Percentiles rank a stretch among this genome's conserved stretches.
These are phyloP conservation scores for Tetragnatha montana DNA, from an alignment of 2,888 invertebrate genomes.

Conservation along the genomic window DNA sequence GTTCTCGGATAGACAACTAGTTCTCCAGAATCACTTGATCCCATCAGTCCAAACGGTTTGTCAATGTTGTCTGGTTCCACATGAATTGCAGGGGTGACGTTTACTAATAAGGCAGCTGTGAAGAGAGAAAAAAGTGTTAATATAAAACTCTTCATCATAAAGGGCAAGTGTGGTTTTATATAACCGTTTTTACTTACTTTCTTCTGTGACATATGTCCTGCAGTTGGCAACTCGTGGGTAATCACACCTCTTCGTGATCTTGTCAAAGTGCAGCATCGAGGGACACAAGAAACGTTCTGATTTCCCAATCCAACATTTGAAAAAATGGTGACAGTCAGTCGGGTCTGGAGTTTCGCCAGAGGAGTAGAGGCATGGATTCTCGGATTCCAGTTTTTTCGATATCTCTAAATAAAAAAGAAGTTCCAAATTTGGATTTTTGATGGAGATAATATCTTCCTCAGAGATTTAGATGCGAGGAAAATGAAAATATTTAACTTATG, in stretches of 20 bases:
- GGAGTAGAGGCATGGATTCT: not conserved
- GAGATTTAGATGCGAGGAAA: not conserved
- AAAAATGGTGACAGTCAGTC: slow-evolving; percentile 20
- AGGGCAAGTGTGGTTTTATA: too few relatives aligned
- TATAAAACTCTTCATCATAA: too few relatives aligned
- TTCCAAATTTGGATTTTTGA: not conserved
- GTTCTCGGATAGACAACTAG: slow-evolving; percentile 51
- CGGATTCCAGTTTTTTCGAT: not conserved
- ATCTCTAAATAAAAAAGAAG: not conserved
- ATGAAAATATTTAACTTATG: too few relatives aligned
- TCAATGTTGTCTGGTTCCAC: slow-evolving; percentile 39
- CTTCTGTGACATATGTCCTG: not conserved
- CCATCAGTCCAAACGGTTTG: slow-evolving; percentile 26
- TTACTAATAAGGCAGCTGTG: not conserved
- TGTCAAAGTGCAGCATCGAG: not conserved
- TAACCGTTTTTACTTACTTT: not conserved
- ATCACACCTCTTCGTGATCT: not conserved
- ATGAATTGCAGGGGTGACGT: slow-evolving; percentile 32
- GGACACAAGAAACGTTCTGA: not conserved
- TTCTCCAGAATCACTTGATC: slow-evolving; percentile 7
- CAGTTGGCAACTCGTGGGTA: not conserved
- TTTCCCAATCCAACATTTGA: slow-evolving; percentile 11
- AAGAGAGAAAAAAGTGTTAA: too few relatives aligned
- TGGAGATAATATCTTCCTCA: not conserved
- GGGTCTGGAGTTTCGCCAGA: slow-evolving; percentile 14